phyloP scores from a whole-genome alignment of 2,888 invertebrate genomes.

The Dryobota labecula region DNA sequence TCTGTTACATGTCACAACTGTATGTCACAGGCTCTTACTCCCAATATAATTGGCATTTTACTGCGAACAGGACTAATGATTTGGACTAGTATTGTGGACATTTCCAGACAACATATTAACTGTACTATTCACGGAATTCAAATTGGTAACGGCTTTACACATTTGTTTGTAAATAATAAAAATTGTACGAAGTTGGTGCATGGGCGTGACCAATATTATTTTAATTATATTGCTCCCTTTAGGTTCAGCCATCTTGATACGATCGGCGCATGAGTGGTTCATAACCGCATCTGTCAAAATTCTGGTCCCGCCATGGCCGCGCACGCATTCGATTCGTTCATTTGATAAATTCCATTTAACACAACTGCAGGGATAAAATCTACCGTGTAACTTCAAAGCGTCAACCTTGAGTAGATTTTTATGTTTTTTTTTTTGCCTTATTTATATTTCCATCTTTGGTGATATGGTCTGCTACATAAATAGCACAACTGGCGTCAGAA shows the following conservation, averaged over 20 bases:
- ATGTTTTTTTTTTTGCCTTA: slow-evolving; percentile 12
- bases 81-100: neutral
- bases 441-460: slow-evolving; percentile 29
- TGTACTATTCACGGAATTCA: slow-evolving; percentile 1
- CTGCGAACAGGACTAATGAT: neutral
- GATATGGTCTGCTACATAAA: slow-evolving; percentile 52
- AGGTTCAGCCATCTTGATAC: slow-evolving; percentile 64
- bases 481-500: slow-evolving; percentile 34
- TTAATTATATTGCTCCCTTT: slow-evolving; percentile 54
- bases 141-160: neutral
- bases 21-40: neutral
- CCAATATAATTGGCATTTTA: slow-evolving; percentile 9
- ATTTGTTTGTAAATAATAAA: neutral
- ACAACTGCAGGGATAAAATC: slow-evolving; percentile 63
- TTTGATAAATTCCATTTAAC: slow-evolving; percentile 57
- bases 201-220: slow-evolving; percentile 16
- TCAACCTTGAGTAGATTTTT: slow-evolving; percentile 51
- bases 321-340: slow-evolving; percentile 54
- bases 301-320: slow-evolving; percentile 72
- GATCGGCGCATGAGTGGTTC: slow-evolving; percentile 69
- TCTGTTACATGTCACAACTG: slow-evolving; percentile 17
- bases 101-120: neutral
- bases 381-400: slow-evolving; percentile 46
- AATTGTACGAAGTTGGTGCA: slow-evolving; percentile 8
- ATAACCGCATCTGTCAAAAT: slow-evolving; percentile 75